Percentiles rank a stretch among this genome's conserved stretches.
Evolutionary conservation across 2,888 invertebrate genomes (phyloP).

Genomic region (Chaetogeoica ovagalla): DNA sequence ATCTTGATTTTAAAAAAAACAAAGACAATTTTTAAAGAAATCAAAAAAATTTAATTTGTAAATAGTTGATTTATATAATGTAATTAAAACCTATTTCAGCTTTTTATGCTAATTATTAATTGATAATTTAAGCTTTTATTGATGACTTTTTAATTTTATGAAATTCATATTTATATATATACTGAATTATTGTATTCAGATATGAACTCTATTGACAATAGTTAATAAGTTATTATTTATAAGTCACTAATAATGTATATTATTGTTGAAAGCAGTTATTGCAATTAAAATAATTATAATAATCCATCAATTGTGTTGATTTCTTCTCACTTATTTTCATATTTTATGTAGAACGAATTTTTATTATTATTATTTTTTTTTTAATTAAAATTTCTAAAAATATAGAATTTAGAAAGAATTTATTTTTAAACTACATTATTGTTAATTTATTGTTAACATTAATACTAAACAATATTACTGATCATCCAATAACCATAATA

Average conservation of each 20-base stretch:
- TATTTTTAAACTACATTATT: background rate
- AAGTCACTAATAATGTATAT: background rate
- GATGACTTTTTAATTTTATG: background rate
- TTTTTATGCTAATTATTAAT: background rate
- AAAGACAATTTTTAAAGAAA: background rate
- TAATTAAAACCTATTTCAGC: background rate
- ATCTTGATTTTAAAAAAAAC: too few relatives aligned
- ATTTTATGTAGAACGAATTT: background rate
- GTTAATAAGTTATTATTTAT: background rate
- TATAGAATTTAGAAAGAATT: background rate
- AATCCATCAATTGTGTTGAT: too few relatives aligned
- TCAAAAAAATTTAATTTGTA: background rate
- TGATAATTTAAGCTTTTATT: background rate
- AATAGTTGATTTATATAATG: background rate
- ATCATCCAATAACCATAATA: too few relatives aligned
- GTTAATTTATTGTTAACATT: background rate
- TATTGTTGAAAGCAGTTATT: background rate
- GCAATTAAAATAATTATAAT: too few relatives aligned
- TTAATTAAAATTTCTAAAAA: background rate
- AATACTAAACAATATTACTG: background rate
- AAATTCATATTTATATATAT: background rate
- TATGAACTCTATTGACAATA: background rate
- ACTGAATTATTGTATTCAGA: too few relatives aligned
- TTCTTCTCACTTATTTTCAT: background rate
- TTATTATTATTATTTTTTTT: too few relatives aligned